These are phyloP conservation scores for Epinephelus awoara DNA, from an alignment of 2,797 vertebrate species.

Conservation along the genomic window DNA sequence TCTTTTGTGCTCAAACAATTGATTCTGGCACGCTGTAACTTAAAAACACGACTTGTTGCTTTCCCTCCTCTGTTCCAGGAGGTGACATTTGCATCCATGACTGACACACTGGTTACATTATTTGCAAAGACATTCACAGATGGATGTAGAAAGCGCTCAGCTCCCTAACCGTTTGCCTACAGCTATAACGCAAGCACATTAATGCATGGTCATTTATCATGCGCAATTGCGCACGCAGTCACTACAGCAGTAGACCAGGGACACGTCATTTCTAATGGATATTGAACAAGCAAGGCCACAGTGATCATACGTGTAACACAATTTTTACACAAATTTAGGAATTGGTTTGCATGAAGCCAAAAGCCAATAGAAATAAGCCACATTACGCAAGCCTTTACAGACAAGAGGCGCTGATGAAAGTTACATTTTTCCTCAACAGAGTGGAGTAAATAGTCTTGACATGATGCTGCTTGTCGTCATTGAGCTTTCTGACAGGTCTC, in stretches of 20 bases:
- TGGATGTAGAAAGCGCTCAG: conserved; percentile 4
- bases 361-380: not conserved
- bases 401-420: conserved; percentile 9
- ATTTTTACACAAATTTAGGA: not conserved
- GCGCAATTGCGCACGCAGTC: conserved; percentile 54
- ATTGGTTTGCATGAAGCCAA: not conserved
- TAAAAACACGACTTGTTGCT: not conserved
- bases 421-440: not conserved
- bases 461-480: not conserved
- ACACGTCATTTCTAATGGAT: not conserved
- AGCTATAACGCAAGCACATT: not conserved
- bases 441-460: not conserved
- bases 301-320: not conserved
- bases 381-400: not conserved
- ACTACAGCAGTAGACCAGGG: not conserved
- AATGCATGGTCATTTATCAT: not conserved
- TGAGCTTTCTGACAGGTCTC: not conserved
- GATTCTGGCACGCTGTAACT: not conserved
- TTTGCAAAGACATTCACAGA: conserved; percentile 25
- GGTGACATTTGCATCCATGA: not conserved
- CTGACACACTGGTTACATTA: conserved; percentile 16
- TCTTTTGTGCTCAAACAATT: not conserved
- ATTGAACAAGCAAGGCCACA: not conserved
- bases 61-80: not conserved
- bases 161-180: not conserved